Conservation (phyloP, 2,113 vertebrate species). For the Rhegmatorhina hoffmannsi region DNA sequence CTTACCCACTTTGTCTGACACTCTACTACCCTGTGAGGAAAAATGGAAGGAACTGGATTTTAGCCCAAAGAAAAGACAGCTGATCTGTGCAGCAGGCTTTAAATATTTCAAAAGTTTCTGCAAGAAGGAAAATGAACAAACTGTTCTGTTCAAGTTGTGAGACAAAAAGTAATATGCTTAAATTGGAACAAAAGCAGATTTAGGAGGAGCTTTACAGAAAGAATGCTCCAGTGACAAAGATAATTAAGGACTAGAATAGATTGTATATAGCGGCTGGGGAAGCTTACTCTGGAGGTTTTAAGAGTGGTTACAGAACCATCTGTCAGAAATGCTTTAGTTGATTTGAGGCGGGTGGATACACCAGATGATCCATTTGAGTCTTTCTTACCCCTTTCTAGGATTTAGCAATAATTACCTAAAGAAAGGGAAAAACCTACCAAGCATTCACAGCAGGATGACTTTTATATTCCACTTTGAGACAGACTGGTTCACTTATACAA, state of each 20-base stretch:
- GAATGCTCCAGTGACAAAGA: neutral
- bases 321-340: neutral
- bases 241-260: neutral
- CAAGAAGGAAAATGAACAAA: neutral
- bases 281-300: neutral
- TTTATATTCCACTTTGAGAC: neutral
- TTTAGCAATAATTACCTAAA: neutral
- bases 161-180: neutral
- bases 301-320: neutral
- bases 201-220: neutral
- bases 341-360: neutral
- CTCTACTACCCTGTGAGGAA: neutral
- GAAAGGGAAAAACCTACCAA: neutral
- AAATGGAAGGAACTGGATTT: neutral
- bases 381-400: neutral
- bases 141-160: neutral
- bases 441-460: neutral
- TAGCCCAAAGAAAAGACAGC: neutral
- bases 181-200: slow-evolving; percentile 4
- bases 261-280: neutral
- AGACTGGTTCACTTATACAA: neutral
- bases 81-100: neutral
- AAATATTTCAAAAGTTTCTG: neutral
- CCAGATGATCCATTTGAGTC: neutral
- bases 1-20: neutral